Base-by-base conservation (phyloP, 2,888 invertebrate species). In the Orchestes rusci region DNA sequence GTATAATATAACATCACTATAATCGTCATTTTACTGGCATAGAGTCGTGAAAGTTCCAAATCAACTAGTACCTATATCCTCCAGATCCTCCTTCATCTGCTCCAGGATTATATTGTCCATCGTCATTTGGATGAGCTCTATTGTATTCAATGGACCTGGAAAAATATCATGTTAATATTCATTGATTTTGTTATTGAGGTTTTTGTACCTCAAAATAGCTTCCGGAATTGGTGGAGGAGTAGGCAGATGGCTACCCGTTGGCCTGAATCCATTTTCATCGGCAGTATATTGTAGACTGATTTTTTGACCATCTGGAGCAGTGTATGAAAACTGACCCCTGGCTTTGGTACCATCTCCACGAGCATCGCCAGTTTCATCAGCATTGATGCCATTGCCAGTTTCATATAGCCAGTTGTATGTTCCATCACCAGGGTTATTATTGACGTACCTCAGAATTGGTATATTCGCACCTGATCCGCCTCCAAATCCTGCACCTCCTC, bases 201-300 rank as follows among this genome's bases (percentile, higher is more conserved):
- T 27, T 45, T 29, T 31, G 42, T 52, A 73, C 52, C 73, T 69
- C 29, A 73, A 65, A 54, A 77, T 77, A 17, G 71, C 75, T 41
- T 73, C 75, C 1, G 77, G 77, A 50, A 77, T 76, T 8, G 76
- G 76, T 1, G 77, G 77, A 0, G 77, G 72, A 0, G 76, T 76
- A 4, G 77, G 77, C 28, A 77, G 59, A 54, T 77, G 77, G 0
- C 69, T 71, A 0, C 77, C 77, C 31, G 69, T 63, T 1, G 77
- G 69, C 30, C 69, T 67, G 65, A 75, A 77, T 2, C 77, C 77
- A 44, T 75, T 67, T 59, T 77, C 76, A 50, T 77, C 77, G 39
- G 77, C 77, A 0, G 70, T 70, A 55, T 77, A 77, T 2, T 69
- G 69, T 20, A 77, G 66, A 1, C 73, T 70, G 63, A 75, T 74